Base-by-base conservation (phyloP, 2,797 vertebrate genomes). In the Anabacerthia variegaticeps region DNA sequence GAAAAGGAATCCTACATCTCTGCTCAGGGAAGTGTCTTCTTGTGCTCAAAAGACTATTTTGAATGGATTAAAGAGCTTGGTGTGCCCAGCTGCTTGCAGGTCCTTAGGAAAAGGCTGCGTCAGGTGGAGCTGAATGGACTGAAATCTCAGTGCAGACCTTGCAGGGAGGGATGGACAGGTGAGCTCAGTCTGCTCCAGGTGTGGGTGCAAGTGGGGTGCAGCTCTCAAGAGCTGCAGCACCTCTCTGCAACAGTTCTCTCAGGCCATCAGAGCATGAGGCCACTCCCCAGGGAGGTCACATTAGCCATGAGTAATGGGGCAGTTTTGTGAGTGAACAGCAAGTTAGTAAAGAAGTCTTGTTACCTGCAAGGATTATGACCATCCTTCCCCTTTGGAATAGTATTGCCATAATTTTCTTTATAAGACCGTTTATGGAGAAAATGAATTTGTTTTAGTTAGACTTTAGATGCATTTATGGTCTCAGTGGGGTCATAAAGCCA, bases 381-480 rank as follows among this genome's bases (percentile, higher is more conserved):
- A 65, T 74, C 59, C 56, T 62, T 85, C 37, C 52, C 51, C 59
- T 73, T 91, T 55, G 22, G 79, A 86, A 49, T 48, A 75, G 39
- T 44, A 61, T 4, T 49, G 61, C 67, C 54, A 32, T 62, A 11
- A 18, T 68, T 75, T 85, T 43, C 78, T 85, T 89, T 34, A 26
- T 46, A 63, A 73, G 59, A 14, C 36, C 3, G 2, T 81, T 93
- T 94, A 79, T 79, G 67, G 67, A 41, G 37, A 66, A 89, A 93
- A 88, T 92, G 0, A 54, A 79, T 61, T 71, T 58, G 67, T 12
- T 91, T 87, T 88, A 51, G 30, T 93, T 61, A 54, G 48, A 43
- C 82, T 88, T 89, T 23, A 82, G 78, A 91, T 87, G n/a, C 4
- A 30, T 95, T 93, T 88, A 86, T 30, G 13, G 68, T 68, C 59